A percentile compares a stretch with the other conserved stretches of the same genome.
Conservation (phyloP, 2,797 vertebrate genomes). For the Potorous gilbertii region DNA sequence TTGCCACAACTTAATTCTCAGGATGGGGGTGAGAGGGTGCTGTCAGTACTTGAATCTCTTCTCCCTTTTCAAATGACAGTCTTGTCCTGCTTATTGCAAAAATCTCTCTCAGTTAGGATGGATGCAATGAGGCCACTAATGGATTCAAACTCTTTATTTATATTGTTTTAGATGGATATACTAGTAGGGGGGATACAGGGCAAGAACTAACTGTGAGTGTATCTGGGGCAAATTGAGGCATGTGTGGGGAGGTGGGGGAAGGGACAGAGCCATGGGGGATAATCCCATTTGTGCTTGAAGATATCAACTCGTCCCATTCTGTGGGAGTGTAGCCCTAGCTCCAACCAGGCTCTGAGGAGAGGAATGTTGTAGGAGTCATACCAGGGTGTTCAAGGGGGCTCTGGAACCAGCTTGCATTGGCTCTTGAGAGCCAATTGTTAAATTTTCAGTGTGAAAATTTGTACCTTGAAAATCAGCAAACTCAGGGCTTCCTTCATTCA, state of each 20-base stretch:
- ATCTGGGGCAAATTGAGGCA: not conserved
- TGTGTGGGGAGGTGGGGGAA: too few relatives aligned
- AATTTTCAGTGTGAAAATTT: too few relatives aligned
- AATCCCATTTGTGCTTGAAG: not conserved
- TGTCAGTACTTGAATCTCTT: slow-evolving; percentile 42
- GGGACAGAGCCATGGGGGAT: not conserved
- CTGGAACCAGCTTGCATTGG: not conserved
- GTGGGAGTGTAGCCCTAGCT: not conserved
- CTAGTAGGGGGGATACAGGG: not conserved
- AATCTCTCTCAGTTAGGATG: not conserved
- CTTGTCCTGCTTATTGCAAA: slow-evolving; percentile 22
- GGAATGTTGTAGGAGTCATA: not conserved
- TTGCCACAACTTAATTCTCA: not conserved
- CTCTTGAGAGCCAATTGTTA: not conserved
- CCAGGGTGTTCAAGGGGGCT: not conserved
- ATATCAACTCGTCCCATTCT: too few relatives aligned
- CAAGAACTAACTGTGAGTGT: not conserved
- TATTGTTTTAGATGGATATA: not conserved
- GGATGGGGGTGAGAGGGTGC: too few relatives aligned
- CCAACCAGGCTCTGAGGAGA: not conserved
- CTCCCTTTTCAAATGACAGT: not conserved
- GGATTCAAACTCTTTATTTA: not conserved
- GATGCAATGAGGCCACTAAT: not conserved
- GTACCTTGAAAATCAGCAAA: too few relatives aligned
- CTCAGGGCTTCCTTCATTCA: too few relatives aligned